A percentile compares a stretch with the other conserved stretches of the same genome.
Evolutionary conservation across 2,797 vertebrate species (phyloP).

Genomic region (Glyptemys insculpta): DNA sequence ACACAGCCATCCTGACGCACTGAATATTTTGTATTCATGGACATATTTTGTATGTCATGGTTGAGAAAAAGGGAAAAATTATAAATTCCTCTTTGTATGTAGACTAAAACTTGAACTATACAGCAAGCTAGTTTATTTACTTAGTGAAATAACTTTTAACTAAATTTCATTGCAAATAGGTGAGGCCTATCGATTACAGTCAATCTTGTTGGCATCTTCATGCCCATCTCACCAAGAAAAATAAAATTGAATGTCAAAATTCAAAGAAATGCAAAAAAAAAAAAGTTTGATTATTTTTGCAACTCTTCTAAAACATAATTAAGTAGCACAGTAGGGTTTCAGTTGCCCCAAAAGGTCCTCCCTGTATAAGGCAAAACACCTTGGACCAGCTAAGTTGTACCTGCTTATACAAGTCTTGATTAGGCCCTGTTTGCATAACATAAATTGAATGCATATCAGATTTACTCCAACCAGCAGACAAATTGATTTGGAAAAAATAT

Average conservation of each 20-base stretch:
- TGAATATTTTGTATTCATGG: rapidly evolving
- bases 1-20: rapidly evolving
- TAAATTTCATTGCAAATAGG: background rate
- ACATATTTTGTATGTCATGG: background rate
- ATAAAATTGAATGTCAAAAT: background rate
- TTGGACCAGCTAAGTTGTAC: background rate
- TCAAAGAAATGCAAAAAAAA: background rate
- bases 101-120: background rate
- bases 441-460: background rate
- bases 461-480: background rate
- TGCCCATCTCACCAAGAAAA: background rate
- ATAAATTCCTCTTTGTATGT: background rate
- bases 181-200: background rate
- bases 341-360: background rate
- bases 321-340: background rate
- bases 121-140: background rate
- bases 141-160: rapidly evolving
- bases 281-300: background rate
- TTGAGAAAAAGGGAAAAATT: background rate
- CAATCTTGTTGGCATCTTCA: background rate
- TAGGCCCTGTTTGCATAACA: background rate
- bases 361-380: background rate
- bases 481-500: constrained; percentile 8
- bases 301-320: background rate
- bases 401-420: background rate